phyloP scores from a whole-genome alignment of 2,888 invertebrate genomes.

The Papilio demoleus region DNA sequence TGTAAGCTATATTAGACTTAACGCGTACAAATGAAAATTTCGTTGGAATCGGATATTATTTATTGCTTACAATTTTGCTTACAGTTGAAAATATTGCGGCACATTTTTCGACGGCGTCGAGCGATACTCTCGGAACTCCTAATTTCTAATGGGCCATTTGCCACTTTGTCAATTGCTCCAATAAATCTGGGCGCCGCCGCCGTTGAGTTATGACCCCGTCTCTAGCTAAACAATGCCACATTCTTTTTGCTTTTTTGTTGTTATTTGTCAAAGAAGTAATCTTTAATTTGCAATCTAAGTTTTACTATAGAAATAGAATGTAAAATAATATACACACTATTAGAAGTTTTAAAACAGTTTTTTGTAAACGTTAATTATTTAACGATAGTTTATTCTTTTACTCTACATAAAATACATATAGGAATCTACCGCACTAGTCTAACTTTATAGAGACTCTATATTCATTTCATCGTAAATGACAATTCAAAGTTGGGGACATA shows the following conservation, averaged over 20 bases:
- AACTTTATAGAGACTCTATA: conserved; percentile 33
- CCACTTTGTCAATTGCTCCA: conserved; percentile 84
- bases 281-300: background rate
- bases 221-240: conserved; percentile 70
- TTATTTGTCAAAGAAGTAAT: conserved; percentile 2
- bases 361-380: too few species aligned
- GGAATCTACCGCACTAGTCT: conserved; percentile 20
- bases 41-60: conserved; percentile 63
- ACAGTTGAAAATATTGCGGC: conserved; percentile 76
- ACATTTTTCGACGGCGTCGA: conserved; percentile 72
- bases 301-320: background rate
- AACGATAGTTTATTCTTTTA: too few species aligned
- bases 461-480: conserved; percentile 48
- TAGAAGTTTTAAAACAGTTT: too few species aligned
- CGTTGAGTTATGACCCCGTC: conserved; percentile 75
- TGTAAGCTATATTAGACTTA: conserved; percentile 3
- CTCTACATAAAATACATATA: too few species aligned
- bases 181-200: conserved; percentile 75
- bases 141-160: conserved; percentile 84
- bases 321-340: too few species aligned
- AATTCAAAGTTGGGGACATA: conserved; percentile 49
- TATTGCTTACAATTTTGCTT: conserved; percentile 78
- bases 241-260: conserved; percentile 64
- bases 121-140: conserved; percentile 61
- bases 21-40: conserved; percentile 31